Conservation (phyloP, 1,140 invertebrate species). For the Trichoplusia ni region DNA sequence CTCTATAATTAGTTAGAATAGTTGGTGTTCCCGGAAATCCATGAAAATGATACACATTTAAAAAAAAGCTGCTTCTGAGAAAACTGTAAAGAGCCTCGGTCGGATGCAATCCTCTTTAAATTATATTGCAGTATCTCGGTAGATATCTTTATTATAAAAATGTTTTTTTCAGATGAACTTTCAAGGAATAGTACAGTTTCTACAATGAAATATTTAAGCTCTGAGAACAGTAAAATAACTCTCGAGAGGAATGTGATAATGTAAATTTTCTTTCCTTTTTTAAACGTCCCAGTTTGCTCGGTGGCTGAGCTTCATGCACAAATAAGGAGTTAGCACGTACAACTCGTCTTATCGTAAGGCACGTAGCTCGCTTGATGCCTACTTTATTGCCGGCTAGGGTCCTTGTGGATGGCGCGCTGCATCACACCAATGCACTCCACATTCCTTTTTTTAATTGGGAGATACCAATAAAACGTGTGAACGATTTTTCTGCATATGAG, state of each 20-base stretch:
- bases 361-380: constrained; percentile 63
- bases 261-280: constrained; percentile 40
- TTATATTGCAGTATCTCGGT: constrained; percentile 11
- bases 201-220: constrained; percentile 34
- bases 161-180: constrained; percentile 27
- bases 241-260: constrained; percentile 40
- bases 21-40: not conserved
- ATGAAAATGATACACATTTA: no score
- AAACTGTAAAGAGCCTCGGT: not conserved
- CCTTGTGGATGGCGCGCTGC: constrained; percentile 48
- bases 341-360: constrained; percentile 48
- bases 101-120: constrained; percentile 14
- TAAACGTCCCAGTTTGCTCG: constrained; percentile 36
- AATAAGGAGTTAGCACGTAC: constrained; percentile 58
- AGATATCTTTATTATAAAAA: constrained; percentile 23
- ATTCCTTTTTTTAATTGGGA: constrained; percentile 39
- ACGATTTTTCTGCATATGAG: constrained; percentile 2
- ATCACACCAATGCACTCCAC: constrained; percentile 42
- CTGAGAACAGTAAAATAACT: constrained; percentile 28
- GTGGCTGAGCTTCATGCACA: constrained; percentile 40
- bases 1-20: not conserved
- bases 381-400: constrained; percentile 56
- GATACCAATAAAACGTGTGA: constrained; percentile 37
- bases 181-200: constrained; percentile 11
- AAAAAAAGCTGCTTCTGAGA: not conserved